Evolutionary conservation across 2,113 vertebrate species (phyloP).

Genomic region (Sceloporus undulatus): DNA sequence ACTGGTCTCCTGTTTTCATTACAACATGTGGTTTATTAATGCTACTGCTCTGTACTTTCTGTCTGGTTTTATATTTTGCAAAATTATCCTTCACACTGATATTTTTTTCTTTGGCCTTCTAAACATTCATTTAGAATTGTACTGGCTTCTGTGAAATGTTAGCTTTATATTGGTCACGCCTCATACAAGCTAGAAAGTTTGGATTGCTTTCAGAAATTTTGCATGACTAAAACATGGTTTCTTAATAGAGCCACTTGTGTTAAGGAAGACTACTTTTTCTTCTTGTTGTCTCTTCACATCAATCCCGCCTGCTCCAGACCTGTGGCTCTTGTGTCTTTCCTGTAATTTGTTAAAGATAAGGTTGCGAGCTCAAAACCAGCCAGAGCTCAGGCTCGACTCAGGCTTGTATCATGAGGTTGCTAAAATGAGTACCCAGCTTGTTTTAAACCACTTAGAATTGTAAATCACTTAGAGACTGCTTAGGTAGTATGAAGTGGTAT

Average conservation of each 20-base stretch:
- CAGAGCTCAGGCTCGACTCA: too few relatives aligned
- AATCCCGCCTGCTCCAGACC: background rate
- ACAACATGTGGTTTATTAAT: constrained; percentile 2
- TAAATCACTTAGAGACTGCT: too few relatives aligned
- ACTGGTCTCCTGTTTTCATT: constrained; percentile 42
- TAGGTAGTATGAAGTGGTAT: too few relatives aligned
- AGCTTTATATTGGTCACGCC: background rate
- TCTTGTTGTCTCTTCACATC: background rate
- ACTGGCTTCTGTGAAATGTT: constrained; percentile 31
- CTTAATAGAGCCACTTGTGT: background rate
- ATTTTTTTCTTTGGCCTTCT: constrained; percentile 30
- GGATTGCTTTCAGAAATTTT: constrained; percentile 9
- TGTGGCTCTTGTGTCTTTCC: background rate
- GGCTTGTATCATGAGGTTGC: too few relatives aligned
- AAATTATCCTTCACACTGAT: constrained; percentile 14
- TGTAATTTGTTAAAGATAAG: background rate
- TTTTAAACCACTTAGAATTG: too few relatives aligned
- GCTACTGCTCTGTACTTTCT: constrained; percentile 32
- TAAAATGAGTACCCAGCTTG: too few relatives aligned
- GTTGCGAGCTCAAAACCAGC: too few relatives aligned
- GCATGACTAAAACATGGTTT: constrained; percentile 34
- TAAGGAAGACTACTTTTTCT: background rate
- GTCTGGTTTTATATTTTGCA: constrained; percentile 41
- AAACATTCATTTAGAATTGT: constrained; percentile 5
- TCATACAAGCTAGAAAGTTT: constrained; percentile 4